Conservation (phyloP, 2,113 vertebrate genomes). For the Columbina picui region DNA sequence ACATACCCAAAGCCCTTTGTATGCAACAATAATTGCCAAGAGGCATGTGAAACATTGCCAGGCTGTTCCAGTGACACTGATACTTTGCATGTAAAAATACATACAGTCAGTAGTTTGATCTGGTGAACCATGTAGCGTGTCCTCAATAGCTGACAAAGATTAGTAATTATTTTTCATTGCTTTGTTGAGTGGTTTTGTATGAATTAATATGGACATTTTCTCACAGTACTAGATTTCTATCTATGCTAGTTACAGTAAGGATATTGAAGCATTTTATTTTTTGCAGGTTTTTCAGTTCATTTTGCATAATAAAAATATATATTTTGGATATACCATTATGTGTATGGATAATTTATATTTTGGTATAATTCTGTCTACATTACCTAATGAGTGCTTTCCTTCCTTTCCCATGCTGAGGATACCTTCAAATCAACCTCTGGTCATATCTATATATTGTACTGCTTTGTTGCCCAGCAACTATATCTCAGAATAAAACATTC, state of each 20-base stretch:
- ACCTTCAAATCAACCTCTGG: not conserved
- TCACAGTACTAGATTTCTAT: not conserved
- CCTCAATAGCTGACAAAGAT: not conserved
- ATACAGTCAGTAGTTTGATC: conserved; percentile 3
- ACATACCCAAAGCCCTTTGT: not conserved
- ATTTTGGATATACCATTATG: not conserved
- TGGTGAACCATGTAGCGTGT: not conserved
- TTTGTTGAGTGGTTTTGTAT: not conserved
- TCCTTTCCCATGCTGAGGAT: not conserved
- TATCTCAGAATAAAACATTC: not conserved
- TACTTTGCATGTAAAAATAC: conserved; percentile 9
- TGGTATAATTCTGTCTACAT: not conserved
- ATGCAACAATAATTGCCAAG: not conserved
- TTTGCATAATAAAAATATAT: not conserved
- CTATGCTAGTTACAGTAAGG: not conserved
- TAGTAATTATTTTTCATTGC: not conserved
- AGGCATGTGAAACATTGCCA: not conserved
- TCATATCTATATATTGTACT: not conserved
- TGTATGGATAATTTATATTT: not conserved
- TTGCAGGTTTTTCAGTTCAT: not conserved
- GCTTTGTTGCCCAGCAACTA: not conserved
- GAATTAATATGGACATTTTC: not conserved
- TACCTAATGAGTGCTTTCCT: not conserved
- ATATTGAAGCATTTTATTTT: not conserved
- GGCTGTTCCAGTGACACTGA: not conserved